Evolutionary conservation across 2,888 invertebrate species (phyloP).

Genomic region (Didymodactylos carnosus): DNA sequence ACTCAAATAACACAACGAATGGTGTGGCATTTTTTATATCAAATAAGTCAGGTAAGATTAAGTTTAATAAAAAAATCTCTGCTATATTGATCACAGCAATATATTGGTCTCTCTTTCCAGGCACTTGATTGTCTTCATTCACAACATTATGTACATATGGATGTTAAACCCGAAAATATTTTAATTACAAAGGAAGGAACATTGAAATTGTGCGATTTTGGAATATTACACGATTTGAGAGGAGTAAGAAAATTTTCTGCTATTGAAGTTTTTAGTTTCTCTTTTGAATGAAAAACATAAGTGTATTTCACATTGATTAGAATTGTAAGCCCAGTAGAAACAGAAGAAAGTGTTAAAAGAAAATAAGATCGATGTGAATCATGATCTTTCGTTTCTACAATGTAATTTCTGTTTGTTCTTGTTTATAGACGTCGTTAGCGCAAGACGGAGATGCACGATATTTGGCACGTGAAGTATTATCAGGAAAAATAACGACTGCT

Average conservation of each 20-base stretch:
- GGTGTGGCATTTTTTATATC: constrained; percentile 15
- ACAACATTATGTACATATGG: background rate
- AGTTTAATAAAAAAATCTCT: background rate
- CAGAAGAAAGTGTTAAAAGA: too few relatives aligned
- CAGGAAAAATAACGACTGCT: constrained; percentile 41
- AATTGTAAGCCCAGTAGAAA: too few relatives aligned
- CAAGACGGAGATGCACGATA: constrained; percentile 57
- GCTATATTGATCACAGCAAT: too few relatives aligned
- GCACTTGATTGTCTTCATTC: background rate
- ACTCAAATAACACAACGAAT: background rate
- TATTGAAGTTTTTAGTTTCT: background rate
- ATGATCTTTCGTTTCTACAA: constrained; percentile 4
- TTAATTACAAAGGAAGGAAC: constrained; percentile 45
- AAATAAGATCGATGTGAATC: background rate
- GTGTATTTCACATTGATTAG: background rate
- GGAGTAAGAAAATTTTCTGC: constrained; percentile 23
- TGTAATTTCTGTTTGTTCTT: constrained; percentile 7
- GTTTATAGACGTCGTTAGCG: constrained; percentile 37
- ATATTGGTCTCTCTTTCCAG: background rate
- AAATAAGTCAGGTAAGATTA: background rate
- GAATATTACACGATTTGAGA: constrained; percentile 47
- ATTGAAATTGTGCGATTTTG: constrained; percentile 57
- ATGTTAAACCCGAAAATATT: constrained; percentile 53
- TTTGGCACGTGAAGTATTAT: constrained; percentile 51
- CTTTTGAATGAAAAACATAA: background rate